A percentile compares a stretch with the other conserved stretches of the same genome.
Conservation (phyloP, 2,113 vertebrate genomes). For the Nerophis lumbriciformis region DNA sequence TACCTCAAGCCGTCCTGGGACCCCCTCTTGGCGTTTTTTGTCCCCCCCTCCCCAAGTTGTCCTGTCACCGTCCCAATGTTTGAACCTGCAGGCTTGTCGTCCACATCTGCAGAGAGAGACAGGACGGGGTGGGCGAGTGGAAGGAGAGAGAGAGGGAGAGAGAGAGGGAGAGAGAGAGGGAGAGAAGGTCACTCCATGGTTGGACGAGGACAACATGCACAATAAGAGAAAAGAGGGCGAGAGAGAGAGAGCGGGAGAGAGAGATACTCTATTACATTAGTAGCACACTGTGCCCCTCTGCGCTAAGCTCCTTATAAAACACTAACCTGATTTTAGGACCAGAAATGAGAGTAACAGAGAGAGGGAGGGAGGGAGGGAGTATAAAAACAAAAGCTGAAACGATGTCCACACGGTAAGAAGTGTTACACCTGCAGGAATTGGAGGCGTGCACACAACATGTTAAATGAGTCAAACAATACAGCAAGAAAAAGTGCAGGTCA, state of each 20-base stretch:
- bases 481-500: too few species aligned
- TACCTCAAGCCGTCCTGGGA: background rate
- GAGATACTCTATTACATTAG: constrained; percentile 65
- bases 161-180: constrained; percentile 26
- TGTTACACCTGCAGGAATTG: constrained; percentile 17
- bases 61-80: constrained; percentile 29
- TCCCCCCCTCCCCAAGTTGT: constrained; percentile 25
- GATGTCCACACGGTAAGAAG: constrained; percentile 47
- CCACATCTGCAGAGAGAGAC: constrained; percentile 45
- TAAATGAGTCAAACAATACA: background rate
- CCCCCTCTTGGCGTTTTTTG: constrained; percentile 10
- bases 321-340: constrained; percentile 72
- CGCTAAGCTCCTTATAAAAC: constrained; percentile 74
- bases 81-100: constrained; percentile 36
- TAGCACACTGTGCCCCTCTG: constrained; percentile 66
- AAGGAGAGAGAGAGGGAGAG: constrained; percentile 16
- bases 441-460: background rate
- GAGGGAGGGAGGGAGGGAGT: background rate
- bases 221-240: constrained; percentile 55
- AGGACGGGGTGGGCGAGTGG: constrained; percentile 27
- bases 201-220: constrained; percentile 49
- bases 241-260: constrained; percentile 30
- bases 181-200: constrained; percentile 56
- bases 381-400: constrained; percentile 56
- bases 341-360: constrained; percentile 60